Conservation (phyloP, 2,797 vertebrate genomes). For the Malacoraja senta region DNA sequence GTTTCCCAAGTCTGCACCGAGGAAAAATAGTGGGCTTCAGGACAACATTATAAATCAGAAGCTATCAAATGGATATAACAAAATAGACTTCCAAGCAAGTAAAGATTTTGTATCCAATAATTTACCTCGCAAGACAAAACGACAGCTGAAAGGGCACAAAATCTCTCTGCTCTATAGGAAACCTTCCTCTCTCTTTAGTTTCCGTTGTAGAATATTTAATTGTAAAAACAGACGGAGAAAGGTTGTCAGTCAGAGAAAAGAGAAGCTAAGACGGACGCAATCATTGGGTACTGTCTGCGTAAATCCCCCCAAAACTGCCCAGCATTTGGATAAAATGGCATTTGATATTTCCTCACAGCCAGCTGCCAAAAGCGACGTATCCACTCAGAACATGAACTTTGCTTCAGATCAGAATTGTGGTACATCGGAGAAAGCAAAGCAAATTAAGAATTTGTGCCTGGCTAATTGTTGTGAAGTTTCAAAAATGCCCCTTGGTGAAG, state of each 20-base stretch:
- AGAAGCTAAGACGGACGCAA: slow-evolving; percentile 55
- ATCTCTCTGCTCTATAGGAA: slow-evolving; percentile 65
- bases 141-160: slow-evolving; percentile 13
- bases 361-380: slow-evolving; percentile 47
- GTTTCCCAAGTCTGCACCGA: background rate
- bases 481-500: background rate
- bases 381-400: slow-evolving; percentile 46
- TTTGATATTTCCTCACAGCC: slow-evolving; percentile 46
- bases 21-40: background rate
- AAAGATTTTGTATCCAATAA: background rate
- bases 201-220: slow-evolving; percentile 60
- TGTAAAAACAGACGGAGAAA: slow-evolving; percentile 57
- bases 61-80: slow-evolving; percentile 24
- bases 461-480: background rate
- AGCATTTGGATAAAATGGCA: slow-evolving; percentile 43
- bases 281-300: slow-evolving; percentile 54
- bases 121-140: slow-evolving; percentile 11
- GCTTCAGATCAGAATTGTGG: slow-evolving; percentile 63
- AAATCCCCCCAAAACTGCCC: slow-evolving; percentile 41
- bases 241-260: slow-evolving; percentile 54
- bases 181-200: slow-evolving; percentile 60
- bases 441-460: background rate
- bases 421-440: slow-evolving; percentile 43
- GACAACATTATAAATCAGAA: slow-evolving; percentile 23
- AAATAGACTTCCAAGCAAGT: background rate